phyloP scores from a whole-genome alignment of 2,797 vertebrate genomes.

The Schizopygopsis malacanthus region DNA sequence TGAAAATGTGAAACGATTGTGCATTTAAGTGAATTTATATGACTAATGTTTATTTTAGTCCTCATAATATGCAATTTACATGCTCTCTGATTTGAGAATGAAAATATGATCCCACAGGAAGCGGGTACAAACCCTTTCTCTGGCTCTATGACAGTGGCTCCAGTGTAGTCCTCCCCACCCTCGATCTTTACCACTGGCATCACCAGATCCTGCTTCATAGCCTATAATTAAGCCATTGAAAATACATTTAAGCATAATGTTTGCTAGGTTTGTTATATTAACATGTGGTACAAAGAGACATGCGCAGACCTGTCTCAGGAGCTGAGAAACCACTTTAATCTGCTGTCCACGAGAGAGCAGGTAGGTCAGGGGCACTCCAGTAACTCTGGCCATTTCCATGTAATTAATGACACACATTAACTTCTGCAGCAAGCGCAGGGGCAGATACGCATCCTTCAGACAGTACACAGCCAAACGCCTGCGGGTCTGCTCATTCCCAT shows the following conservation, averaged over 20 bases:
- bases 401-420: constrained; percentile 94
- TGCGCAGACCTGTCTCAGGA: constrained; percentile 86
- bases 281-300: background rate
- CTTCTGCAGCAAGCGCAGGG: constrained; percentile 89
- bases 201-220: constrained; percentile 87
- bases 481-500: constrained; percentile 90
- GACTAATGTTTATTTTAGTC: background rate
- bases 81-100: background rate
- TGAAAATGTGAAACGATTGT: background rate
- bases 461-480: constrained; percentile 93
- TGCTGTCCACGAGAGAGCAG: constrained; percentile 92
- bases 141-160: constrained; percentile 92
- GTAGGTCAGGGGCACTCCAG: constrained; percentile 89
- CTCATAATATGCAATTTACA: background rate
- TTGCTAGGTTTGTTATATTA: background rate
- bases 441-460: constrained; percentile 91
- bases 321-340: constrained; percentile 94
- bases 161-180: constrained; percentile 89
- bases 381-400: constrained; percentile 95
- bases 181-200: constrained; percentile 90
- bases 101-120: background rate
- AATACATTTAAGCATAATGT: constrained; percentile 31
- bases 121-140: constrained; percentile 83
- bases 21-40: background rate
- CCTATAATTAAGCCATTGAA: constrained; percentile 70